phyloP scores from a whole-genome alignment of 2,888 invertebrate genomes.

The Cataglyphis altisquamis region DNA sequence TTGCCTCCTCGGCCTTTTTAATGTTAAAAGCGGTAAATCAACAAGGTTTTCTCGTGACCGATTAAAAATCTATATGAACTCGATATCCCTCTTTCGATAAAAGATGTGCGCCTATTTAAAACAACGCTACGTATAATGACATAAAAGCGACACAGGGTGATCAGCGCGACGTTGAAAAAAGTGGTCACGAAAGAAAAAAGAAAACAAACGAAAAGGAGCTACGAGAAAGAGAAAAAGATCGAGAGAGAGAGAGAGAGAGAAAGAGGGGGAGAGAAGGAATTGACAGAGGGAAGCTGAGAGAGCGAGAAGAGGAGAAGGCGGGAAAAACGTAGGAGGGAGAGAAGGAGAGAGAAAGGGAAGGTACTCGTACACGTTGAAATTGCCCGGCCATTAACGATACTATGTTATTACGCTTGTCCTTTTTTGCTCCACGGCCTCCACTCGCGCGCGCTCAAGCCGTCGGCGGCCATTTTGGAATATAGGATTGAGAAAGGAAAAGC shows the following conservation, averaged over 20 bases:
- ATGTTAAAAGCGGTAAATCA: background rate
- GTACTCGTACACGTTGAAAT: constrained; percentile 85
- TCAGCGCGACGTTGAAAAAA: constrained; percentile 58
- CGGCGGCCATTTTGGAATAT: constrained; percentile 85
- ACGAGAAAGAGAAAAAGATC: constrained; percentile 9
- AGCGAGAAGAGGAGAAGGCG: constrained; percentile 45
- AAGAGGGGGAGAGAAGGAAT: constrained; percentile 7
- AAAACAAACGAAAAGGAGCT: constrained; percentile 12
- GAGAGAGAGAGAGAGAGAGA: background rate
- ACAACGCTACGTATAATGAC: constrained; percentile 14
- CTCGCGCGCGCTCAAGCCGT: constrained; percentile 72
- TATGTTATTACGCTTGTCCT: constrained; percentile 86
- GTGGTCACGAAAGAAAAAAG: background rate
- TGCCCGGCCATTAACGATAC: constrained; percentile 86
- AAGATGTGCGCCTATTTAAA: constrained; percentile 35
- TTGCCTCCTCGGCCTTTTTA: background rate
- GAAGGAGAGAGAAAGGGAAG: constrained; percentile 73
- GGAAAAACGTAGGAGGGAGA: constrained; percentile 61
- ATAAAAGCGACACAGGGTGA: constrained; percentile 54
- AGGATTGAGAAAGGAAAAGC: constrained; percentile 76
- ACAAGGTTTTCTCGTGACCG: background rate
- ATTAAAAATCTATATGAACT: constrained; percentile 35
- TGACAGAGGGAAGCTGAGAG: constrained; percentile 28
- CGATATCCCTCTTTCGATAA: constrained; percentile 46
- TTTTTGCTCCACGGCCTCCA: constrained; percentile 83